These are phyloP conservation scores for Coronaproctus castanopsis DNA, from an alignment of 2,888 invertebrate genomes.

Conservation along the genomic window DNA sequence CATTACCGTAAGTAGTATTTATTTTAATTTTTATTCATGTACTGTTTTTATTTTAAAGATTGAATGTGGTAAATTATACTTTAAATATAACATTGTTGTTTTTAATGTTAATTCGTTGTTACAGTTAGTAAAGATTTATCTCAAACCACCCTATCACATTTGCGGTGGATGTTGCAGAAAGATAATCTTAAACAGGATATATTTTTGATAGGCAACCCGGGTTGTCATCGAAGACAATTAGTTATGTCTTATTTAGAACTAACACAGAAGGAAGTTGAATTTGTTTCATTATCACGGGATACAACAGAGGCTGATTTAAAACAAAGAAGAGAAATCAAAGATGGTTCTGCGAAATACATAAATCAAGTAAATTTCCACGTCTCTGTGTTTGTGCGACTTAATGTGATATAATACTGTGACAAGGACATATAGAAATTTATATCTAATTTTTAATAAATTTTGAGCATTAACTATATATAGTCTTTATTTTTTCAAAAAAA, in stretches of 20 bases:
- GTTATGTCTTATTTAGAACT: constrained; percentile 77
- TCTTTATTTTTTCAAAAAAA: too few species aligned
- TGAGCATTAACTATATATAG: too few species aligned
- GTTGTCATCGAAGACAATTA: constrained; percentile 55
- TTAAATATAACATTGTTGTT: not conserved
- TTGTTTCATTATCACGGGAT: constrained; percentile 79
- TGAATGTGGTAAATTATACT: not conserved
- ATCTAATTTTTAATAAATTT: too few species aligned
- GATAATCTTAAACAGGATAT: constrained; percentile 83
- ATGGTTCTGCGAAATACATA: constrained; percentile 73
- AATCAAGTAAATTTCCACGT: constrained; percentile 67
- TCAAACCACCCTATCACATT: constrained; percentile 54
- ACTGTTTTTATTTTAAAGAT: not conserved
- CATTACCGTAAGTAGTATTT: constrained; percentile 47
- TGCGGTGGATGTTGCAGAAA: constrained; percentile 94
- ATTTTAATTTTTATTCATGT: constrained; percentile 8
- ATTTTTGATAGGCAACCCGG: constrained; percentile 81
- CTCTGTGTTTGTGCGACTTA: too few species aligned
- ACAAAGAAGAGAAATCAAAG: constrained; percentile 75
- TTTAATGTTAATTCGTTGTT: constrained; percentile 13
- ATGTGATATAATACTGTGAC: not conserved
- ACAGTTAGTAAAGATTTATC: constrained; percentile 37
- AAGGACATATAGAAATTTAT: not conserved
- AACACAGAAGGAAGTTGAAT: constrained; percentile 75
- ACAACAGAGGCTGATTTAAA: constrained; percentile 94